These are phyloP conservation scores for Drosophila ananassae DNA, from an alignment of 1,140 invertebrate species.

Conservation along the genomic window DNA sequence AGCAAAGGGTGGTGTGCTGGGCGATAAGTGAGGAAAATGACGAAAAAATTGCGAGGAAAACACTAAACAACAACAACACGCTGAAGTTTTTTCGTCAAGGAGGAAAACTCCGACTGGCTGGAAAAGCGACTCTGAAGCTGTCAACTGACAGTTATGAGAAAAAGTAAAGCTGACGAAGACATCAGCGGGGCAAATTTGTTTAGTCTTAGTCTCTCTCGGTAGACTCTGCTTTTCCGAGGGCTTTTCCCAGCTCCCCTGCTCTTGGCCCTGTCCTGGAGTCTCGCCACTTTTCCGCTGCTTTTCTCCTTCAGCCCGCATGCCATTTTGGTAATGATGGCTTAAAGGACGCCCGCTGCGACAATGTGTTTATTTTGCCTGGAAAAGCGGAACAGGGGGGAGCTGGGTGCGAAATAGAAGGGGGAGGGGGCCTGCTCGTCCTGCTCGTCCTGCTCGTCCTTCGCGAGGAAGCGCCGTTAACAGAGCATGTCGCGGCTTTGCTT, in stretches of 20 bases:
- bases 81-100: constrained; percentile 42
- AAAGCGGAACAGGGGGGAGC: constrained; percentile 11
- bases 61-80: constrained; percentile 17
- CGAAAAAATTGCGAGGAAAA: constrained; percentile 11
- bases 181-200: constrained; percentile 78
- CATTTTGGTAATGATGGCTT: constrained; percentile 81
- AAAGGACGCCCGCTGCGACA: constrained; percentile 74
- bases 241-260: constrained; percentile 14
- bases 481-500: constrained; percentile 66
- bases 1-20: constrained; percentile 7
- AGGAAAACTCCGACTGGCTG: constrained; percentile 44
- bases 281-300: background rate
- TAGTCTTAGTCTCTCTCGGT: constrained; percentile 66
- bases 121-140: constrained; percentile 69
- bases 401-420: background rate
- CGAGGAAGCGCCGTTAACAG: constrained; percentile 73
- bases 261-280: background rate
- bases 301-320: constrained; percentile 44
- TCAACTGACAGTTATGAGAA: constrained; percentile 81
- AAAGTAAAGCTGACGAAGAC: constrained; percentile 81
- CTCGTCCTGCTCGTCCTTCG: constrained; percentile 37
- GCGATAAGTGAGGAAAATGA: constrained; percentile 36
- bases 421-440: background rate
- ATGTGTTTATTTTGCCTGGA: constrained; percentile 57
- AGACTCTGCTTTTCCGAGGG: background rate